phyloP scores from a whole-genome alignment of 2,113 vertebrate species.

The Leptocoma aspasia region DNA sequence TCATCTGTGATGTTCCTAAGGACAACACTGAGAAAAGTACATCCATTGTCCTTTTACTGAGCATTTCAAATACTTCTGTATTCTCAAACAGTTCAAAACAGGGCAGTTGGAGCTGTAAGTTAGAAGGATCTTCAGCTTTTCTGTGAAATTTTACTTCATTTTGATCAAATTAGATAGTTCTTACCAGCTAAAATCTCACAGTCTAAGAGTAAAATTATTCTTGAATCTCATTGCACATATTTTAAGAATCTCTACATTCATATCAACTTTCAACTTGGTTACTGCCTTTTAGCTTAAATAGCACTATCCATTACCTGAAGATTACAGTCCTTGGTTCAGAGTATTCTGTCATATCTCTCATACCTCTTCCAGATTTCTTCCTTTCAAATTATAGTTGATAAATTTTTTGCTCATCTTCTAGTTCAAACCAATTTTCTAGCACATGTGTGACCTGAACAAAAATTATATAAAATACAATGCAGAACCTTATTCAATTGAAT shows the following conservation, averaged over 20 bases:
- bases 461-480: neutral
- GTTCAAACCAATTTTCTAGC: neutral
- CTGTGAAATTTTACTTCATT: neutral
- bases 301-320: neutral
- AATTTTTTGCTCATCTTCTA: neutral
- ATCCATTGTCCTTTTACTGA: neutral
- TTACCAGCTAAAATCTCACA: neutral
- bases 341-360: neutral
- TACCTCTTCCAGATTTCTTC: neutral
- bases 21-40: neutral
- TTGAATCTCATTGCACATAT: neutral
- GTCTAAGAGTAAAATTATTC: neutral
- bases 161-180: neutral
- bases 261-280: neutral
- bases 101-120: neutral
- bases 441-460: neutral
- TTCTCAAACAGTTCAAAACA: neutral
- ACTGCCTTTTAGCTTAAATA: conserved; percentile 4
- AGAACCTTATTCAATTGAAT: neutral
- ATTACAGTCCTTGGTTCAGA: neutral
- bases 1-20: neutral
- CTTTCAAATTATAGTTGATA: neutral
- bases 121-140: neutral
- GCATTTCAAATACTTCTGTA: neutral
- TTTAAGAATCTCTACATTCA: neutral